Evolutionary conservation across 2,113 vertebrate genomes (phyloP).

Genomic region (Hippocampus mohnikei): DNA sequence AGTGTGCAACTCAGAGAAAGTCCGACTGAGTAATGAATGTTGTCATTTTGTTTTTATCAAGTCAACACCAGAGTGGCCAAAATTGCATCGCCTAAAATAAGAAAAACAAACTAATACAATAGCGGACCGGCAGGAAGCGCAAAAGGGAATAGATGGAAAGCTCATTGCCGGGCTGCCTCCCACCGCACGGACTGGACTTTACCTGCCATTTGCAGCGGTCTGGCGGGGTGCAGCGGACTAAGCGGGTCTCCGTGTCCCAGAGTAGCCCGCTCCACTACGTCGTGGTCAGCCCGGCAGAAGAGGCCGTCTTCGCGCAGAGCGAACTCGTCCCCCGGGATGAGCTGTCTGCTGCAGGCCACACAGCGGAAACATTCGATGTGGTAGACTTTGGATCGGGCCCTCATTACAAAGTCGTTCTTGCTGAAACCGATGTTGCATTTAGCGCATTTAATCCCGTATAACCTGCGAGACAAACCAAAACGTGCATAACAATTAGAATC

Average conservation of each 20-base stretch:
- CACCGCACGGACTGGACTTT: conserved; percentile 31
- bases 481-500: neutral
- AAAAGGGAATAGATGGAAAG: neutral
- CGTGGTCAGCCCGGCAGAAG: conserved; percentile 95
- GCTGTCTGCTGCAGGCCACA: conserved; percentile 96
- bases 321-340: conserved; percentile 97
- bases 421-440: conserved; percentile 99
- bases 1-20: neutral
- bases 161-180: neutral
- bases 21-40: neutral
- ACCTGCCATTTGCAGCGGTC: conserved; percentile 99
- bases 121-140: neutral
- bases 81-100: neutral
- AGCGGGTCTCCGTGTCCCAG: conserved; percentile 86
- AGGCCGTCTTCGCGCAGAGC: conserved; percentile 92
- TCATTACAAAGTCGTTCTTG: conserved; percentile 98
- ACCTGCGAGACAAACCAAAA: conserved; percentile 67
- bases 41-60: neutral
- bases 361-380: conserved; percentile 99
- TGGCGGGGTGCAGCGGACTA: conserved; percentile 87
- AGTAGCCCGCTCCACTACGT: conserved; percentile 91
- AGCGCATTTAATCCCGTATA: conserved; percentile 97
- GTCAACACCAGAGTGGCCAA: neutral
- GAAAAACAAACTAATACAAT: neutral
- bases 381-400: conserved; percentile 94